Conservation (phyloP, 2,797 vertebrate species). For the Phoxinus dragarum region DNA sequence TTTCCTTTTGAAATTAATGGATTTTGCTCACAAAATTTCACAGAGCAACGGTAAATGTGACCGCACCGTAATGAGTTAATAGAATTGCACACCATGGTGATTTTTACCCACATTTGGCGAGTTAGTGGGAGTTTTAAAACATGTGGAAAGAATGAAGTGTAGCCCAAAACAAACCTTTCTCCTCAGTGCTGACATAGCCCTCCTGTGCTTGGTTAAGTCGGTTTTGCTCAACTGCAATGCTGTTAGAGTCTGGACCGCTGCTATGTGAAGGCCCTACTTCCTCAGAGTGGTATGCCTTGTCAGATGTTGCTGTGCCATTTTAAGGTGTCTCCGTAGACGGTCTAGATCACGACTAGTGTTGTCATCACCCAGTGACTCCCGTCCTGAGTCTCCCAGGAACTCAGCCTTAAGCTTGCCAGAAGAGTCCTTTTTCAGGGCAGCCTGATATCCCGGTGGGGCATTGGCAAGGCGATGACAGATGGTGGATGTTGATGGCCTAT, state of each 20-base stretch:
- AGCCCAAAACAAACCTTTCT: constrained; percentile 73
- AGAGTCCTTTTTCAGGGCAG: constrained; percentile 78
- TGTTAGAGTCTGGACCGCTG: constrained; percentile 85
- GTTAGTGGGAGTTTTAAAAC: background rate
- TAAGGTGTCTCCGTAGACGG: constrained; percentile 82
- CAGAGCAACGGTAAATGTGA: background rate
- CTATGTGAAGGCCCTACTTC: constrained; percentile 78
- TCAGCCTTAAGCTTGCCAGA: constrained; percentile 72
- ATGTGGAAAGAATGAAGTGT: background rate
- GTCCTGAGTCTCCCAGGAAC: constrained; percentile 72
- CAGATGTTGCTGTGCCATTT: constrained; percentile 87
- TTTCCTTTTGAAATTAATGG: background rate
- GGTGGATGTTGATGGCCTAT: accelerated
- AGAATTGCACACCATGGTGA: too few relatives aligned
- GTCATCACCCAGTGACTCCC: constrained; percentile 75
- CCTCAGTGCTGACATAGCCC: constrained; percentile 77
- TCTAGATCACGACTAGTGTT: constrained; percentile 77
- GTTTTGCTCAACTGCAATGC: constrained; percentile 86
- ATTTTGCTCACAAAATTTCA: background rate
- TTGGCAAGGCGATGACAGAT: constrained; percentile 68
- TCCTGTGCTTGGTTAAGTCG: constrained; percentile 89
- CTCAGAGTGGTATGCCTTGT: constrained; percentile 82
- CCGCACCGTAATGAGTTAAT: background rate
- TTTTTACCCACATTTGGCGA: background rate
- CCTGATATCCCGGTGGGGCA: constrained; percentile 84